A percentile compares a stretch with the other conserved stretches of the same genome.
Evolutionary conservation across 2,888 invertebrate genomes (phyloP).

Genomic region (Nemapogon koenigi): DNA sequence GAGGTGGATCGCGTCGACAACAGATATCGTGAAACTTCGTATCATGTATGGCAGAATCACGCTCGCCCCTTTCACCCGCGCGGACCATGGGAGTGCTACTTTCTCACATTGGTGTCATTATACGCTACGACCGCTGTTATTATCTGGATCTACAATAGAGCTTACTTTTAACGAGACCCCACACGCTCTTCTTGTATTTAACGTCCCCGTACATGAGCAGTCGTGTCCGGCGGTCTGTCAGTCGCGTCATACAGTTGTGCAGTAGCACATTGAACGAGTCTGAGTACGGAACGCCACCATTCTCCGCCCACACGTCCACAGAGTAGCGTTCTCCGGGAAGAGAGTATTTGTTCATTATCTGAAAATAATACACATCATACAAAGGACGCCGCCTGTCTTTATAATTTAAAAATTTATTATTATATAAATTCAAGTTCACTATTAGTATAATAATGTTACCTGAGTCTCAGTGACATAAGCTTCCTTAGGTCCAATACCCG

Average conservation of each 20-base stretch:
- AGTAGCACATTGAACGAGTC: slow-evolving; percentile 89
- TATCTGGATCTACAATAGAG: too few species aligned
- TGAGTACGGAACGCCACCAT: slow-evolving; percentile 94
- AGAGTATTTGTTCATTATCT: slow-evolving; percentile 85
- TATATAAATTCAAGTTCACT: too few species aligned
- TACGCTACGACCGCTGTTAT: too few species aligned
- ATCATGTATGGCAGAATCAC: too few species aligned
- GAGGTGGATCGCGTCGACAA: too few species aligned
- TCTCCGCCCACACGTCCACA: slow-evolving; percentile 85
- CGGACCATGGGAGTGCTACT: too few species aligned
- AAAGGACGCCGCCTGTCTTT: too few species aligned
- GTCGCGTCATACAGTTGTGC: slow-evolving; percentile 86
- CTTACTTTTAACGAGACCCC: slow-evolving; percentile 89
- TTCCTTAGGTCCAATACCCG: slow-evolving; percentile 89
- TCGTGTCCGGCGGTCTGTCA: slow-evolving; percentile 68
- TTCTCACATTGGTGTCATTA: too few species aligned
- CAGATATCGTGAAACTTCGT: too few species aligned
- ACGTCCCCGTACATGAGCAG: slow-evolving; percentile 78
- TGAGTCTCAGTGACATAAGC: slow-evolving; percentile 89
- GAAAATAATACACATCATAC: too few species aligned
- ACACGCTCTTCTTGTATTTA: slow-evolving; percentile 89
- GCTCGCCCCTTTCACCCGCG: too few species aligned
- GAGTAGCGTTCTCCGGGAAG: slow-evolving; percentile 86
- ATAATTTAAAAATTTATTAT: too few species aligned
- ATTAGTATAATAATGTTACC: slow-evolving; percentile 54